Base-by-base conservation (phyloP, 2,888 invertebrate genomes). In the Drosophila flavopinicola region DNA sequence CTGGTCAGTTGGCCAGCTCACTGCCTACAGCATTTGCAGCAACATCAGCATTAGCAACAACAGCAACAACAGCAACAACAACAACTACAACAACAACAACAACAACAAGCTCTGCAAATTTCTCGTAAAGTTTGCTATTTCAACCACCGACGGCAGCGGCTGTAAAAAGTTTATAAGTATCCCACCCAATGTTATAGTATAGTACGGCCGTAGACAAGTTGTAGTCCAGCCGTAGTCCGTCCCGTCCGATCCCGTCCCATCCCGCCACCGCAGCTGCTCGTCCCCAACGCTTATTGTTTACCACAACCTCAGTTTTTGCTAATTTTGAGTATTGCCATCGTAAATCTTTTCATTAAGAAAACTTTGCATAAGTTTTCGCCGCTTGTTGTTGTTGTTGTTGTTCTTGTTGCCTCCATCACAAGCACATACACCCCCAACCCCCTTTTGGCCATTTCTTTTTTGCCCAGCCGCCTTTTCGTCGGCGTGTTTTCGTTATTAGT, bases 321-420 rank as follows among this genome's bases (percentile, higher is more conserved):
- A 83, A 86, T 78, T 87, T 85, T 75, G 74, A 84, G 82, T 85
- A 84, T 88, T 86, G 83, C 84, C 80, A 87, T 88, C 90, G 89
- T 91, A 91, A 91, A 91, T 91, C 90, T 91, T 91, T 90, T 91
- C 90, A 91, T 91, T 91, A 91, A 89, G 89, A 89, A 90, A 90
- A 85, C 89, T 90, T 90, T 90, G 88, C 88, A 88, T 88, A 90
- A 87, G 83, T 88, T 87, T 83, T 66, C 25, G 45, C 67, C 39
- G 49, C 64, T 42, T 60, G 68, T 60, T 73, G 59, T 57, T 52
- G 20, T 38, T 59, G 15, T n/a, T 42, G 60, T 56, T 53, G 48
- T 59, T 30, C 17, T 29, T 15, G 30, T 10, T 37, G 35, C 51
- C 38, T 49, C 29, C 57, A 39, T n/a, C 25, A 30, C 29, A 20